Evolutionary conservation across 2,797 vertebrate genomes (phyloP).

Genomic region (Chaetophractus vellerosus): DNA sequence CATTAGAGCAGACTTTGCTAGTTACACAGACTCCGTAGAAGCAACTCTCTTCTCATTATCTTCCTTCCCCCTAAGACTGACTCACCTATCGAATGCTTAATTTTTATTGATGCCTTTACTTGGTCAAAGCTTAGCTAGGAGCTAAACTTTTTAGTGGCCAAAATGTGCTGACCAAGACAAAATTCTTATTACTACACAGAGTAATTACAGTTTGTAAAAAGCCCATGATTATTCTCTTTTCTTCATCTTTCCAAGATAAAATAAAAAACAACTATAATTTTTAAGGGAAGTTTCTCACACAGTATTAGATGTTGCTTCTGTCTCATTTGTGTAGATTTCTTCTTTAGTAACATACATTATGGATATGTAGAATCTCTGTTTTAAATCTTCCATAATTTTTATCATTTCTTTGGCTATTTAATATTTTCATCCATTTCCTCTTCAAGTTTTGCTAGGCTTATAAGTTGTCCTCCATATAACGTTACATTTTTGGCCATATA

Average conservation of each 20-base stretch:
- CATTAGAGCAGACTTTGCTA: background rate
- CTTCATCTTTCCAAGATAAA: constrained; percentile 18
- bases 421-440: background rate
- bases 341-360: constrained; percentile 55
- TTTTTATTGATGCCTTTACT: constrained; percentile 2
- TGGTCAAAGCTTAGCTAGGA: background rate
- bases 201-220: constrained; percentile 12
- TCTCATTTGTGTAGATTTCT: constrained; percentile 46
- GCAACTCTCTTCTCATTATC: background rate
- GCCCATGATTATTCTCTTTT: background rate
- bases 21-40: background rate
- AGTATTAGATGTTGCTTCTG: constrained; percentile 17
- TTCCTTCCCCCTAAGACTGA: background rate
- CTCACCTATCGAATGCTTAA: background rate
- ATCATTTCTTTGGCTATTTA: background rate
- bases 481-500: background rate
- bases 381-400: background rate
- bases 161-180: constrained; percentile 17
- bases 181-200: background rate
- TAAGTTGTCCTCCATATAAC: background rate
- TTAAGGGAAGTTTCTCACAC: background rate
- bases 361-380: constrained; percentile 11
- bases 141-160: background rate
- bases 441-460: constrained; percentile 24
- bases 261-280: background rate